Conservation (phyloP, 2,797 vertebrate genomes). For the Epinephelus awoara region DNA sequence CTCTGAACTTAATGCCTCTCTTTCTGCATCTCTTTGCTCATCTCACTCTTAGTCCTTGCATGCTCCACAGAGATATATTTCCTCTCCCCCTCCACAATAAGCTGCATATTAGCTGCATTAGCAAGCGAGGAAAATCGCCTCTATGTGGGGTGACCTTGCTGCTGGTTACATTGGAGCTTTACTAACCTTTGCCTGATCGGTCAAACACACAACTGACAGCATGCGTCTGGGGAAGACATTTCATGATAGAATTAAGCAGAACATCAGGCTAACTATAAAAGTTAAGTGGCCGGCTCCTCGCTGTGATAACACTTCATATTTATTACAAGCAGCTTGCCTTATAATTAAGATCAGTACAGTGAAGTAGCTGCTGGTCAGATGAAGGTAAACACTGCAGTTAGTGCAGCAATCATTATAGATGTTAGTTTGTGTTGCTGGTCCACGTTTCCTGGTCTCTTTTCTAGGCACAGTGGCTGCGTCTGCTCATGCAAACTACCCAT, state of each 20-base stretch:
- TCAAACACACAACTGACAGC: conserved; percentile 19
- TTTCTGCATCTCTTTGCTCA: conserved; percentile 40
- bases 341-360: conserved; percentile 33
- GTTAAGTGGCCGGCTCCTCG: conserved; percentile 9
- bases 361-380: conserved; percentile 17
- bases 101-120: conserved; percentile 66
- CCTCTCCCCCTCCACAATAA: conserved; percentile 46
- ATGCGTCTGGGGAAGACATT: conserved; percentile 10
- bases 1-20: conserved; percentile 62
- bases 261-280: conserved; percentile 30
- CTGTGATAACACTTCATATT: conserved; percentile 12
- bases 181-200: conserved; percentile 35
- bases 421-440: neutral
- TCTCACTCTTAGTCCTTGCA: conserved; percentile 39
- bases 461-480: neutral
- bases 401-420: conserved; percentile 17
- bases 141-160: conserved; percentile 69
- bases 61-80: conserved; percentile 42
- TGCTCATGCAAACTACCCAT: conserved; percentile 7
- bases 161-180: conserved; percentile 42
- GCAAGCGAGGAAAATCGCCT: conserved; percentile 45
- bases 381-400: conserved; percentile 42
- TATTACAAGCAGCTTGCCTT: conserved; percentile 25
- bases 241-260: conserved; percentile 23
- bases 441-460: neutral